Evolutionary conservation across 2,113 vertebrate genomes (phyloP), one percentile per base, ranked within the genome.

Genomic region (Hyperopisus bebe): DNA sequence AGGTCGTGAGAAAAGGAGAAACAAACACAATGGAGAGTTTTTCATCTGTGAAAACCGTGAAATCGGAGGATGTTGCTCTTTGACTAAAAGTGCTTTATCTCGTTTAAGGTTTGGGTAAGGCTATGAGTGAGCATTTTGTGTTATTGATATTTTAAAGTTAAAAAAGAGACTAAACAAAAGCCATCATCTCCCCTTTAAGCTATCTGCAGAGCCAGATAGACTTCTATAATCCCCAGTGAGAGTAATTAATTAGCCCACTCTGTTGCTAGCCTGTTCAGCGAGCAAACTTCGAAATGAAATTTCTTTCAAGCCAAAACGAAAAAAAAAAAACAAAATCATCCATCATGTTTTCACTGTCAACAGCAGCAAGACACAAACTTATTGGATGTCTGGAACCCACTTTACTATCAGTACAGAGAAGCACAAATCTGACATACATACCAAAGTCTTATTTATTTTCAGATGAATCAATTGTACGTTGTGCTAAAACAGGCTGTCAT

Each of bases 231-330:
- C 94, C 92, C 93, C 91, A 92, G 90, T 91, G 92, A 94, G 91
- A 93, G 92, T 93, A 94, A 94, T 95, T 95, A 95, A 95, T 96
- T 95, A 95, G 93, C 93, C 92, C 42, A 3, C 24, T 42, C 39
- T 31, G 50, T 80, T 84, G 35, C 77, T 85, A 91, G 90, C 70
- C 53, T 55, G 10, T 27, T 84, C 74, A 84, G 42, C 21, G 31
- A 77, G 88, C n/a, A 48, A n/a, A 50, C n/a, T 47, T 62, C 50
- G 84, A 50, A 84, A 46, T 47, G 51, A 84, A 85, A 50, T 74
- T 31, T 55, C 31, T 89, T 74, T 50, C 39, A 83, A 44, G 88
- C 47, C 27, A 31, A 15, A 84, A 46, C 21, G 19, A 7, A 44
- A 13, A 62, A 24, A 19, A 87, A 3, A 87, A 24, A 39, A 19